These are phyloP conservation scores for Cataglyphis livida DNA, from an alignment of 2,888 invertebrate species.

Conservation along the genomic window DNA sequence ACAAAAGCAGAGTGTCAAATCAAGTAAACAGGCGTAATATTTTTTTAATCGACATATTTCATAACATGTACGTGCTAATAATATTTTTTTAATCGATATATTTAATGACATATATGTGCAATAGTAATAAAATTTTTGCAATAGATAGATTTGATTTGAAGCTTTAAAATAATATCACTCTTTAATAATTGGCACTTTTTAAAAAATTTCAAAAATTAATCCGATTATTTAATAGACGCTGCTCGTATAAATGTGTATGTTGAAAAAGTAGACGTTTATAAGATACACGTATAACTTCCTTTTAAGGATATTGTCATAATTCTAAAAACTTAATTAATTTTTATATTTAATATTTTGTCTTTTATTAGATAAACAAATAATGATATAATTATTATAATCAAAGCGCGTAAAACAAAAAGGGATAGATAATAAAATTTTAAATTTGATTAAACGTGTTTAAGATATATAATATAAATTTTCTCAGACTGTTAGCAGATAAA, in stretches of 20 bases:
- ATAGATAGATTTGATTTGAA: neutral
- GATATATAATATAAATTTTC: neutral
- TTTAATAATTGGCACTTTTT: neutral
- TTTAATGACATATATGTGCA: neutral
- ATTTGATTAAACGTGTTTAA: neutral
- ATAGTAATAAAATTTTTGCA: neutral
- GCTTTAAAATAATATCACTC: too few species aligned
- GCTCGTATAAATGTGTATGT: neutral
- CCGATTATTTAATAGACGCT: neutral
- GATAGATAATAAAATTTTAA: neutral
- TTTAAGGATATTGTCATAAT: neutral
- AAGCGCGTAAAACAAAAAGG: neutral
- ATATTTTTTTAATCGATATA: neutral
- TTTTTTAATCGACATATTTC: too few species aligned
- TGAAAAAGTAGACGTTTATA: neutral
- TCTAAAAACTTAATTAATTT: neutral
- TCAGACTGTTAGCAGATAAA: neutral
- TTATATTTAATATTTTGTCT: too few species aligned
- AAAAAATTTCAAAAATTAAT: neutral
- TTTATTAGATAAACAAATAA: neutral
- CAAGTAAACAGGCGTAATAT: neutral
- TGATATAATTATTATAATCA: neutral
- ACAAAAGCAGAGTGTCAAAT: neutral
- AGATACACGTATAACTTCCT: neutral
- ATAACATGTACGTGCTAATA: too few species aligned